These are phyloP conservation scores for Drosophila mettleri DNA, from an alignment of 2,888 invertebrate species.

Conservation along the genomic window DNA sequence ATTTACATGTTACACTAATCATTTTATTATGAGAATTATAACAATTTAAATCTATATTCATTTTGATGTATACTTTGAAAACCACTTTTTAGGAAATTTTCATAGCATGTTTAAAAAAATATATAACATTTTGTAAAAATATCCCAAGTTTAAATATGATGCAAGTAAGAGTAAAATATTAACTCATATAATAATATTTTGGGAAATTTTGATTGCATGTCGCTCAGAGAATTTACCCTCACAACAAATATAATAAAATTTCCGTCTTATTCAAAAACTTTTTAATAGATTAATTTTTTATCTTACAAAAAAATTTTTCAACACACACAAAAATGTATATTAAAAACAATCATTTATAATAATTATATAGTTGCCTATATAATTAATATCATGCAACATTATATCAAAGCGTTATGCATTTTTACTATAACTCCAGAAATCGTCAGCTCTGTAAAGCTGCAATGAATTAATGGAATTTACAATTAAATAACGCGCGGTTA, in stretches of 20 bases:
- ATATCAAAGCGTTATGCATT: slow-evolving; percentile 3
- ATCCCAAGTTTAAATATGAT: background rate
- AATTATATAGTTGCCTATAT: background rate
- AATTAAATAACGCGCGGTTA: slow-evolving; percentile 35
- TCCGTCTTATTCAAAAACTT: background rate
- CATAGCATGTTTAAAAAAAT: background rate
- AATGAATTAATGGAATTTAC: slow-evolving; percentile 4
- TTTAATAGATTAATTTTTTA: background rate
- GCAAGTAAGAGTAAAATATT: background rate
- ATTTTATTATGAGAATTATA: no score
- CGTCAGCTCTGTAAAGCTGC: slow-evolving; percentile 1
- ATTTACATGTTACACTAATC: no score
- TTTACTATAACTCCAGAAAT: slow-evolving; percentile 2
- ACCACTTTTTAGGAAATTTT: background rate
- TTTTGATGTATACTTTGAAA: no score
- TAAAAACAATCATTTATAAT: background rate
- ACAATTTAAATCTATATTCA: no score
- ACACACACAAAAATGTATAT: background rate
- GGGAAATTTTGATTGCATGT: background rate
- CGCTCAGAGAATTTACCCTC: background rate
- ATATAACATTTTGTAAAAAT: background rate
- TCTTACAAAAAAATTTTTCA: background rate
- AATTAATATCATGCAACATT: slow-evolving; percentile 1
- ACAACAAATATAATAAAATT: background rate
- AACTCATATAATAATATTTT: background rate